Evolutionary conservation across 2,888 invertebrate genomes (phyloP), one percentile per base, ranked within the genome.

Genomic region (Dermolepida albohirtum): DNA sequence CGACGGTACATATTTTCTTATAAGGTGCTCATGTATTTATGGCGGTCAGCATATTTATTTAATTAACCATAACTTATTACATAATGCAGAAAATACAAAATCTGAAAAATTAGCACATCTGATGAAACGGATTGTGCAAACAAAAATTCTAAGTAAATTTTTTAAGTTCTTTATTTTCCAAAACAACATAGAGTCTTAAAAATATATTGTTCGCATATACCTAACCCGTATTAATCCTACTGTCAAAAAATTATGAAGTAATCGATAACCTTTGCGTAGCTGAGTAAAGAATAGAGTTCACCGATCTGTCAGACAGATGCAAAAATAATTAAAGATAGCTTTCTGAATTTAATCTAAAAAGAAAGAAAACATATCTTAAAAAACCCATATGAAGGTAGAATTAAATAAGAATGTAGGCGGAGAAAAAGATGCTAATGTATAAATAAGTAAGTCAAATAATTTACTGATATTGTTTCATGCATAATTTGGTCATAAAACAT

Each of bases 271-370:
- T 34, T 47, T 34, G 34, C 8, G 59, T 22, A 14, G 47, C 27
- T 16, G 59, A 14, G 10, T 47, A 47, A 34, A 47, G 10, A 5
- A 29, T 29, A 34, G 34, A 34, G 59, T 17, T 11, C 47, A 47
- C 59, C 47, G 34, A 62, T 34, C 10, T 14, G 34, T 62, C 47
- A 62, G 6, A 47, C 22, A 44, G 59, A 43, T 39, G 59, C 11
- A 47, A 62, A 62, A 47, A 62, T 62, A 14, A 62, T 47, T 62
- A 62, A 62, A 47, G 59, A 62, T 29, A 62, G 29, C 47, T 62
- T 62, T 49, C 59, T 62, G 47, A 62, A 12, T 47, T 62, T 62
- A 49, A 62, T 62, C 59, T 62, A 62, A 62, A 62, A 62, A 62
- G 40, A 62, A 47, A 62, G 47, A 47, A 55, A 29, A 59, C 1